Evolutionary conservation across 2,113 vertebrate species (phyloP).

Genomic region (Takifugu bimaculatus): DNA sequence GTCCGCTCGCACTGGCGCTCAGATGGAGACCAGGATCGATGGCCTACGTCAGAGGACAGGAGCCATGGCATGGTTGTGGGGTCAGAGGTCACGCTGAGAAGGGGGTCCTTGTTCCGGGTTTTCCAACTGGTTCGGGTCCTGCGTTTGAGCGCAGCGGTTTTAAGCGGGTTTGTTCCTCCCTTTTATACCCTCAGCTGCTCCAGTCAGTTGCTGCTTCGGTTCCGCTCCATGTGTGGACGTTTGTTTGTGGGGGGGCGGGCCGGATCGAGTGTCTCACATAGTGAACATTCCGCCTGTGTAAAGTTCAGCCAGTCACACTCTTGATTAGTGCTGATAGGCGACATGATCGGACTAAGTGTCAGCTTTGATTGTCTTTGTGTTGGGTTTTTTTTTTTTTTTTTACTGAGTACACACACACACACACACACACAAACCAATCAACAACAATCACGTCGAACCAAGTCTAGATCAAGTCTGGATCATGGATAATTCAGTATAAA

Average conservation of each 20-base stretch:
- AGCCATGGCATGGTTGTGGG: slow-evolving; percentile 49
- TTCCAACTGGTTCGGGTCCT: background rate
- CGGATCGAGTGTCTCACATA: slow-evolving; percentile 42
- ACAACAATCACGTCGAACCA: no score
- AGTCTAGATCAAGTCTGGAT: no score
- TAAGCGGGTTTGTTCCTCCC: background rate
- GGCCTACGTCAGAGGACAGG: slow-evolving; percentile 27
- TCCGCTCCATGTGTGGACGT: slow-evolving; percentile 44
- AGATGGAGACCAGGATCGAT: slow-evolving; percentile 57
- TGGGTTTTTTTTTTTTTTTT: no score
- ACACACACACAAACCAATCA: no score
- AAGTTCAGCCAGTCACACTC: background rate
- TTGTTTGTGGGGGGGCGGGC: slow-evolving; percentile 7
- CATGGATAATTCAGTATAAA: no score
- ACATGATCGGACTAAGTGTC: background rate
- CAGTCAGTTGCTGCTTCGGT: background rate
- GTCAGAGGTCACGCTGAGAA: background rate
- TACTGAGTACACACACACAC: no score
- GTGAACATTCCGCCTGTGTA: slow-evolving; percentile 41
- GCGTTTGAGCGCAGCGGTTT: background rate
- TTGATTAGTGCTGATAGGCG: background rate
- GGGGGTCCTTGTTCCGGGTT: background rate
- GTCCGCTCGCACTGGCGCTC: slow-evolving; percentile 88
- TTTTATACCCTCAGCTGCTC: slow-evolving; percentile 44
- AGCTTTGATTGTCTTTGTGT: no score